Conservation (phyloP, 2,797 vertebrate species). For the Ficedula albicollis region DNA sequence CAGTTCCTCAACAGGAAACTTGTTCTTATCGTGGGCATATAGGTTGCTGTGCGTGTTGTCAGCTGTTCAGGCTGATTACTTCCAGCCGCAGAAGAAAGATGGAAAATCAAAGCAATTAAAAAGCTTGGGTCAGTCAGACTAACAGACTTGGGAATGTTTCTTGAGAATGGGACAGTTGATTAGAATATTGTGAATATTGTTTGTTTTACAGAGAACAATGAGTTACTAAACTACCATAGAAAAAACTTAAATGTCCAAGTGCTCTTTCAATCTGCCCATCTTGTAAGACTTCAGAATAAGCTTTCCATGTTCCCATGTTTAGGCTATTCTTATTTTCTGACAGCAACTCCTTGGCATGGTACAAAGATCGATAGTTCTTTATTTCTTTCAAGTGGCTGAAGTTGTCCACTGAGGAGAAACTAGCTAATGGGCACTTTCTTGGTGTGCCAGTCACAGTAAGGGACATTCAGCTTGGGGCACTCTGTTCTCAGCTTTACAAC, state of each 20-base stretch:
- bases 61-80: conserved; percentile 44
- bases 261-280: neutral
- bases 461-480: neutral
- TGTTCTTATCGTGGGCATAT: neutral
- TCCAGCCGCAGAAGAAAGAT: neutral
- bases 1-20: too few relatives aligned
- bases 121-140: neutral
- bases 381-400: neutral
- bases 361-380: neutral
- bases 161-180: neutral
- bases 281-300: neutral
- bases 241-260: neutral
- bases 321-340: neutral
- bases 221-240: neutral
- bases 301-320: neutral
- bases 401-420: neutral
- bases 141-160: neutral
- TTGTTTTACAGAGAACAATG: neutral
- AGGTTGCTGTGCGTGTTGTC: neutral
- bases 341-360: neutral
- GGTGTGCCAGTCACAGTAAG: neutral
- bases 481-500: neutral
- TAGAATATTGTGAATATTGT: neutral
- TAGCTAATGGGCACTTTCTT: neutral
- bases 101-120: conserved; percentile 29